phyloP scores from a whole-genome alignment of 2,888 invertebrate genomes.

The Galerucella pusilla region DNA sequence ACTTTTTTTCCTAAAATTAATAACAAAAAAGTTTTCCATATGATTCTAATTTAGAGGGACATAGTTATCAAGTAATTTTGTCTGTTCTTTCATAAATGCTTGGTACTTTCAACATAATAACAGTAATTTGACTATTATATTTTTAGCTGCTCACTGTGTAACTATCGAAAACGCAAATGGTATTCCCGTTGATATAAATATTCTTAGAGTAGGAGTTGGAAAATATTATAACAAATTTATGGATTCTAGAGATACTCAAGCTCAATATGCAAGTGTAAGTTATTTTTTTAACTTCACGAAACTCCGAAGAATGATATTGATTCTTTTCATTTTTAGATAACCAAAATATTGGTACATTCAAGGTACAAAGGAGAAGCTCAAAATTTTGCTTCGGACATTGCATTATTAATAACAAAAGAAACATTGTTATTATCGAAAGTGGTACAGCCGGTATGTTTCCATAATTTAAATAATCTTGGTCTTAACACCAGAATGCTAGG shows the following conservation, averaged over 20 bases:
- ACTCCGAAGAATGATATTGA: not conserved
- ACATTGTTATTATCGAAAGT: constrained; percentile 54
- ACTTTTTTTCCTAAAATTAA: too few species aligned
- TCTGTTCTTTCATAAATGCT: too few species aligned
- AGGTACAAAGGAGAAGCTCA: constrained; percentile 51
- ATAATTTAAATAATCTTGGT: constrained; percentile 32
- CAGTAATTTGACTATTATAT: too few species aligned
- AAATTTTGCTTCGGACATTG: constrained; percentile 58
- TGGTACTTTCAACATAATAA: too few species aligned
- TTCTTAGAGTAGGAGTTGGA: constrained; percentile 55
- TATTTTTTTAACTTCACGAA: not conserved
- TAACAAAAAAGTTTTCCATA: too few species aligned
- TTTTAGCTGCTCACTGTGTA: constrained; percentile 59
- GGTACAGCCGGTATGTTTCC: constrained; percentile 61
- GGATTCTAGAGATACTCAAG: constrained; percentile 52
- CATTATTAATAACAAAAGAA: constrained; percentile 56
- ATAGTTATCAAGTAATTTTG: too few species aligned
- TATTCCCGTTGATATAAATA: constrained; percentile 20
- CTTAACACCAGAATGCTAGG: constrained; percentile 39
- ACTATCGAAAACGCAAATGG: constrained; percentile 43
- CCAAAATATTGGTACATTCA: constrained; percentile 44
- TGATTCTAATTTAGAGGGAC: too few species aligned
- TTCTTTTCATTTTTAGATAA: constrained; percentile 47
- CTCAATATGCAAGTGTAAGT: constrained; percentile 54
- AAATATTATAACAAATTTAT: constrained; percentile 57